Evolutionary conservation across 2,888 invertebrate species (phyloP).

Genomic region (Disparrhopalites patrizii): DNA sequence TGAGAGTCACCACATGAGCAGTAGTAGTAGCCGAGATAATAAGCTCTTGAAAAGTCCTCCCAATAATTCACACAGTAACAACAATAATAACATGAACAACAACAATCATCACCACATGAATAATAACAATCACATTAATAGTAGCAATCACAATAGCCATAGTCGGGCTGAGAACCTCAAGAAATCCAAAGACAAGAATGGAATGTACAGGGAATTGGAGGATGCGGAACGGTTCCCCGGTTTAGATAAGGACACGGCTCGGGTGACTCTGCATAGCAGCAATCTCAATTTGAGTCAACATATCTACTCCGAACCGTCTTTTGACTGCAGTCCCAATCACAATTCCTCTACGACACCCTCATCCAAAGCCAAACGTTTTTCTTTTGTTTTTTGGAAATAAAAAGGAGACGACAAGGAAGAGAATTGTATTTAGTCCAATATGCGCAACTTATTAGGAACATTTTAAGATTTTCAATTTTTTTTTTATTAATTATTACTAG

Average conservation of each 20-base stretch:
- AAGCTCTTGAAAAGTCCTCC: conserved; percentile 16
- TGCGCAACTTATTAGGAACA: too few relatives aligned
- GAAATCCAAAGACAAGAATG: conserved; percentile 1
- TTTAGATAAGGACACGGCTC: conserved; percentile 55
- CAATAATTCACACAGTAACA: background rate
- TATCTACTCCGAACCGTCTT: conserved; percentile 48
- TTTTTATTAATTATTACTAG: too few relatives aligned
- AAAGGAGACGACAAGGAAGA: too few relatives aligned
- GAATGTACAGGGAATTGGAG: conserved; percentile 55
- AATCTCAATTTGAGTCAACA: conserved; percentile 47
- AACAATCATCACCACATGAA: too few relatives aligned
- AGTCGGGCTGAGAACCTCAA: background rate
- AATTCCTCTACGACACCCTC: conserved; percentile 11
- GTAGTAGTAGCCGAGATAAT: background rate
- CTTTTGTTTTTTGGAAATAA: conserved; percentile 48
- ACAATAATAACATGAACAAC: background rate
- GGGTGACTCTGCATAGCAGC: conserved; percentile 49
- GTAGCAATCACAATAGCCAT: too few relatives aligned
- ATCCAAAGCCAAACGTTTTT: conserved; percentile 45
- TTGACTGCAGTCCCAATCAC: conserved; percentile 34
- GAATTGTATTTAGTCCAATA: too few relatives aligned
- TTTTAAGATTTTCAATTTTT: too few relatives aligned
- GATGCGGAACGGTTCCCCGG: conserved; percentile 58
- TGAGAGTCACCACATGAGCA: conserved; percentile 3
- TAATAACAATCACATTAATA: too few relatives aligned